Evolutionary conservation across 1,140 invertebrate species (phyloP).

Genomic region (Nephila pilipes): DNA sequence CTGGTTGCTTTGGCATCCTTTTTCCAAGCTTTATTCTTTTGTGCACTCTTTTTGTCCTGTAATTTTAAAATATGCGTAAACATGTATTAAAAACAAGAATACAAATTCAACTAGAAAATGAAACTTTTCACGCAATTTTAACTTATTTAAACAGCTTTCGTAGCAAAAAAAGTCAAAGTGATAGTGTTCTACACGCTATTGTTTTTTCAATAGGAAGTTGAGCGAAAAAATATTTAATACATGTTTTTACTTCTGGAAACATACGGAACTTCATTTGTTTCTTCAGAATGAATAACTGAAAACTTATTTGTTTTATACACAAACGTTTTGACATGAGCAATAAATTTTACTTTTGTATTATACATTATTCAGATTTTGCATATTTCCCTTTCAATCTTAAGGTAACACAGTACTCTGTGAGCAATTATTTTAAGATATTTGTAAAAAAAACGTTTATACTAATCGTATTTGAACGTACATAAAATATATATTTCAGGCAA

Average conservation of each 20-base stretch:
- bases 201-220: background rate
- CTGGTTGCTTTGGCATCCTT: background rate
- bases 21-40: background rate
- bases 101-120: background rate
- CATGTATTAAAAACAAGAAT: background rate
- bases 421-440: no score
- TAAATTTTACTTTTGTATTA: no score
- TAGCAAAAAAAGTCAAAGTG: background rate
- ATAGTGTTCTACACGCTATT: background rate
- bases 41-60: background rate
- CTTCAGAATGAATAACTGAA: no score
- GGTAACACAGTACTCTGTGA: no score
- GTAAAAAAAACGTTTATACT: no score
- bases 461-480: no score
- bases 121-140: background rate
- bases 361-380: no score
- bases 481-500: no score
- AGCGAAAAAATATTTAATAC: background rate
- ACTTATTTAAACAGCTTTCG: background rate
- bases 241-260: background rate
- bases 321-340: no score
- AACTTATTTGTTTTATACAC: no score
- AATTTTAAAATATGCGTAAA: background rate
- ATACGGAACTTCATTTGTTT: no score
- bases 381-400: no score